These are phyloP conservation scores for Urocitellus parryii DNA, from an alignment of 2,113 vertebrate genomes.

Conservation along the genomic window DNA sequence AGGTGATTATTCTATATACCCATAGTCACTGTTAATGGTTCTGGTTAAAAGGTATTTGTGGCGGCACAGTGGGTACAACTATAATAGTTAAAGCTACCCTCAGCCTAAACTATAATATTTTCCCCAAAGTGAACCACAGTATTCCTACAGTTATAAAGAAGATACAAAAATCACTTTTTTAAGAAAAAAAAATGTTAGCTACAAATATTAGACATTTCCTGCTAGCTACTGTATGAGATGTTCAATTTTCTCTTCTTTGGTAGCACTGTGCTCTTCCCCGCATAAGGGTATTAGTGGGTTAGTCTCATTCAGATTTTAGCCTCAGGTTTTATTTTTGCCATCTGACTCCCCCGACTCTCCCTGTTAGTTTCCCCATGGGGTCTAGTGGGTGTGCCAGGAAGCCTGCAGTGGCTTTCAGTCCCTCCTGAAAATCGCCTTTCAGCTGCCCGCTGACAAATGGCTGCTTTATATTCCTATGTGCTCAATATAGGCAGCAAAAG, in stretches of 20 bases:
- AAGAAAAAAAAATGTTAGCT: not conserved
- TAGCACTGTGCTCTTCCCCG: not conserved
- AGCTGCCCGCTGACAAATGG: slow-evolving; percentile 56
- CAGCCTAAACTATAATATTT: not conserved
- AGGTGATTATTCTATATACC: not conserved
- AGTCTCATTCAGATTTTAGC: not conserved
- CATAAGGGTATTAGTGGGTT: not conserved
- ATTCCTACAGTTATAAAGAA: not conserved
- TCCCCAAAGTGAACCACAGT: not conserved
- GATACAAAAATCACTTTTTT: not conserved
- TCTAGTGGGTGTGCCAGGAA: slow-evolving; percentile 70
- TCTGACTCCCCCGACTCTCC: not conserved
- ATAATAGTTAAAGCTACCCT: not conserved
- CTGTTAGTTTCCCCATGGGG: not conserved
- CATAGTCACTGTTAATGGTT: not conserved
- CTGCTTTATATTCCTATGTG: slow-evolving; percentile 52
- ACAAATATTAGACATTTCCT: not conserved
- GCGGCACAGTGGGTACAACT: not conserved
- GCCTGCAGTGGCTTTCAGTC: slow-evolving; percentile 57
- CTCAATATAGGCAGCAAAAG: not conserved
- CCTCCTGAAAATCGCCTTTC: slow-evolving; percentile 46
- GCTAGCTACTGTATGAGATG: not conserved
- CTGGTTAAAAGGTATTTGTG: not conserved
- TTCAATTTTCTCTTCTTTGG: not conserved
- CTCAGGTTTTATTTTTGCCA: slow-evolving; percentile 32